phyloP scores from a whole-genome alignment of 2,113 vertebrate genomes.

The Spheniscus mendiculus region DNA sequence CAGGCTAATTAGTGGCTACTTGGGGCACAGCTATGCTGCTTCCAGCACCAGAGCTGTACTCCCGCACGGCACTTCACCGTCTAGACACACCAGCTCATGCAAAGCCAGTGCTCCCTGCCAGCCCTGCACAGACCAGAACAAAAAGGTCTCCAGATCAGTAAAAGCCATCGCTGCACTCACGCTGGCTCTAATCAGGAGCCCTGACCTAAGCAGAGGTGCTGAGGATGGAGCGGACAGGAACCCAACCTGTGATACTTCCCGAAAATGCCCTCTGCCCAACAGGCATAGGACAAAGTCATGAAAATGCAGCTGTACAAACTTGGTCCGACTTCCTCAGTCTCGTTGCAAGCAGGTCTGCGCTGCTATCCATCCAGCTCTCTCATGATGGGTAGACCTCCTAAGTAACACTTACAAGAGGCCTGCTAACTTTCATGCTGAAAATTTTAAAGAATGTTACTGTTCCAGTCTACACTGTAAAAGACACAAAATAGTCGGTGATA shows the following conservation, averaged over 20 bases:
- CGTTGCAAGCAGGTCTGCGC: rapidly evolving
- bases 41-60: neutral
- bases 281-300: neutral
- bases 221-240: neutral
- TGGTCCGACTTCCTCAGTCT: rapidly evolving
- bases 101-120: neutral
- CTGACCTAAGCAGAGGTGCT: neutral
- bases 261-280: neutral
- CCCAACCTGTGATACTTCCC: rapidly evolving
- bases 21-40: neutral
- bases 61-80: rapidly evolving
- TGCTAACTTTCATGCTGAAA: neutral
- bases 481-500: neutral
- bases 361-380: rapidly evolving
- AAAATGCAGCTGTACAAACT: neutral
- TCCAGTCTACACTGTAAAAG: neutral
- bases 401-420: neutral
- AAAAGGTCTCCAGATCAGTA: neutral
- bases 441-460: neutral
- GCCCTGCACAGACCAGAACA: rapidly evolving
- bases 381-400: rapidly evolving
- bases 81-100: neutral
- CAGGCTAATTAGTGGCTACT: neutral
- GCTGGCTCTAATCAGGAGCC: neutral
- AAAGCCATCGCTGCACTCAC: neutral